phyloP scores from a whole-genome alignment of 2,888 invertebrate genomes.

The Cybosia mesomella region DNA sequence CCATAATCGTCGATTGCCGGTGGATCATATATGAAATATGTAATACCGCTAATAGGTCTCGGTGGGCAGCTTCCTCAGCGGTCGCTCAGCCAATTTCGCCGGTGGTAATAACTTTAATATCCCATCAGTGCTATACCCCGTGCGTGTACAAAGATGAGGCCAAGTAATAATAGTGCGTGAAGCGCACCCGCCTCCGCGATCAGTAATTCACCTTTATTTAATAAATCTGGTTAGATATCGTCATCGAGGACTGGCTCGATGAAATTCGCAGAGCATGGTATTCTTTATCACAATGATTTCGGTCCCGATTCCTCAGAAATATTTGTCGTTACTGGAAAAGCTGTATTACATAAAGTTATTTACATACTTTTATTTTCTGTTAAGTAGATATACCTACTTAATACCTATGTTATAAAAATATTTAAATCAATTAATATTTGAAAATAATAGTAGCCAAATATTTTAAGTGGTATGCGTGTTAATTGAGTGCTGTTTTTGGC shows the following conservation, averaged over 20 bases:
- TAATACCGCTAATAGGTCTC: slow-evolving; percentile 84
- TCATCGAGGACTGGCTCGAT: background rate
- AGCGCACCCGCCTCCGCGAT: slow-evolving; percentile 58
- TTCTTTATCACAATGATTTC: slow-evolving; percentile 6
- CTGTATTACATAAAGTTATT: too few relatives aligned
- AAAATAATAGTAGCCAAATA: too few relatives aligned
- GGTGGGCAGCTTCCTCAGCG: slow-evolving; percentile 85
- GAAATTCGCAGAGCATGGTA: slow-evolving; percentile 30
- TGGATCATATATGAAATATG: slow-evolving; percentile 84
- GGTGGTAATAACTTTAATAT: slow-evolving; percentile 85
- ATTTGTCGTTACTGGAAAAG: too few relatives aligned
- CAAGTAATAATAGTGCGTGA: slow-evolving; percentile 74
- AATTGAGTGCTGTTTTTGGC: too few relatives aligned
- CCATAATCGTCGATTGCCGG: slow-evolving; percentile 82
- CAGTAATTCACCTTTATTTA: slow-evolving; percentile 70
- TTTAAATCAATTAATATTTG: too few relatives aligned
- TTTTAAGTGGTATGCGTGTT: too few relatives aligned
- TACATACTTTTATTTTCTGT: too few relatives aligned
- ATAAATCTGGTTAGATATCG: slow-evolving; percentile 62
- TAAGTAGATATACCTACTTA: too few relatives aligned
- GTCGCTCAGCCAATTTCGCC: slow-evolving; percentile 83
- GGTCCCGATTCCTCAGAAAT: slow-evolving; percentile 20
- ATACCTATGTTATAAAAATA: too few relatives aligned
- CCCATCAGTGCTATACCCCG: slow-evolving; percentile 78
- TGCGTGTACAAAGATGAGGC: slow-evolving; percentile 81